phyloP scores from a whole-genome alignment of 2,113 vertebrate genomes.

The Oreochromis aureus region DNA sequence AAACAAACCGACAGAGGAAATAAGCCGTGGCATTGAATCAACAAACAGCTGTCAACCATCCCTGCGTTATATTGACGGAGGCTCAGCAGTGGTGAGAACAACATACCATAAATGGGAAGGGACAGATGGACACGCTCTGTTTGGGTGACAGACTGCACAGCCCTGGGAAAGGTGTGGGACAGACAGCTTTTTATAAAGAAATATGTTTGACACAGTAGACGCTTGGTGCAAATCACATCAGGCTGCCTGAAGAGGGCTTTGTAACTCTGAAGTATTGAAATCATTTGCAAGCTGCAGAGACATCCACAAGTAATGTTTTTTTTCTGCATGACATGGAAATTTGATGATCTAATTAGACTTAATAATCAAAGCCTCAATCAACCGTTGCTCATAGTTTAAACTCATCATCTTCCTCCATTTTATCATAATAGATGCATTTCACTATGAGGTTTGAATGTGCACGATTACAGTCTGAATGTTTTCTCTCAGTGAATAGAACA shows the following conservation, averaged over 20 bases:
- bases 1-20: slow-evolving; percentile 69
- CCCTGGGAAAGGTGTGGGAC: slow-evolving; percentile 56
- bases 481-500: slow-evolving; percentile 10
- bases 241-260: background rate
- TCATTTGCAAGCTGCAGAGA: background rate
- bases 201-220: slow-evolving; percentile 14
- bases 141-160: slow-evolving; percentile 51
- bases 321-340: background rate
- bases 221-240: slow-evolving; percentile 22
- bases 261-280: background rate
- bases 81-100: slow-evolving; percentile 28
- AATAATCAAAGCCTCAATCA: slow-evolving; percentile 34
- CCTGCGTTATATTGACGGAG: slow-evolving; percentile 27
- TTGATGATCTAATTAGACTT: slow-evolving; percentile 30
- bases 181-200: slow-evolving; percentile 46
- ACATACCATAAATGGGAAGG: slow-evolving; percentile 46
- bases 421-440: slow-evolving; percentile 11
- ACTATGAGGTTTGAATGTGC: background rate
- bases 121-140: slow-evolving; percentile 56
- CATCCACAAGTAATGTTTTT: background rate
- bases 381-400: slow-evolving; percentile 1
- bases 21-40: slow-evolving; percentile 59
- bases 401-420: slow-evolving; percentile 19
- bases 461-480: slow-evolving; percentile 8
- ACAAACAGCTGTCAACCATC: slow-evolving; percentile 67